A percentile compares a stretch with the other conserved stretches of the same genome.
Evolutionary conservation across 2,797 vertebrate species (phyloP).

Genomic region (Periparus ater): DNA sequence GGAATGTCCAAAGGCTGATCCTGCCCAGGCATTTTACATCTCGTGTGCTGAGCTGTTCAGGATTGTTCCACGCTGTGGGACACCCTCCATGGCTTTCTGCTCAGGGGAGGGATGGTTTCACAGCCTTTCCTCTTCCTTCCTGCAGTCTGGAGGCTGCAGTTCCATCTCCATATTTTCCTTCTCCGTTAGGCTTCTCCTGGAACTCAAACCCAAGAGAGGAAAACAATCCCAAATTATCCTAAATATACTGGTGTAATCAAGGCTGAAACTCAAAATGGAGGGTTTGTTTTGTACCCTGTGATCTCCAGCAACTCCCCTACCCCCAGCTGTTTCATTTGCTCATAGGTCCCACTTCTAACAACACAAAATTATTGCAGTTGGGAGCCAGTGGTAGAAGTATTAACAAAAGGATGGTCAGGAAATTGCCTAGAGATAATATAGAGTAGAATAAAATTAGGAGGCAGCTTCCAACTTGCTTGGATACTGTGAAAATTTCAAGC

Average conservation of each 20-base stretch:
- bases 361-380: neutral
- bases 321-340: neutral
- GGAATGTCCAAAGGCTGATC: neutral
- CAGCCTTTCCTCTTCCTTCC: neutral
- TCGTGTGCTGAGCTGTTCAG: neutral
- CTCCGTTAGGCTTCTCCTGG: neutral
- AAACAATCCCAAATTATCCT: neutral
- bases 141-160: neutral
- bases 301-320: neutral
- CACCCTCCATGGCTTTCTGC: neutral
- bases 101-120: neutral
- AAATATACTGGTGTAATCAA: neutral
- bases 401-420: neutral
- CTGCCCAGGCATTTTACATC: neutral
- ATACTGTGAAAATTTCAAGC: neutral
- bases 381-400: neutral
- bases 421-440: neutral
- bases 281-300: neutral
- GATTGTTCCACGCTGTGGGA: neutral
- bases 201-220: neutral
- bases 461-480: neutral
- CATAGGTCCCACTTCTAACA: neutral
- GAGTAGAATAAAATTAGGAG: neutral
- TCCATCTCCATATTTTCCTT: neutral
- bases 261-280: neutral